Evolutionary conservation across 2,113 vertebrate genomes (phyloP), one percentile per base, ranked within the genome.

Genomic region (Anolis carolinensis): DNA sequence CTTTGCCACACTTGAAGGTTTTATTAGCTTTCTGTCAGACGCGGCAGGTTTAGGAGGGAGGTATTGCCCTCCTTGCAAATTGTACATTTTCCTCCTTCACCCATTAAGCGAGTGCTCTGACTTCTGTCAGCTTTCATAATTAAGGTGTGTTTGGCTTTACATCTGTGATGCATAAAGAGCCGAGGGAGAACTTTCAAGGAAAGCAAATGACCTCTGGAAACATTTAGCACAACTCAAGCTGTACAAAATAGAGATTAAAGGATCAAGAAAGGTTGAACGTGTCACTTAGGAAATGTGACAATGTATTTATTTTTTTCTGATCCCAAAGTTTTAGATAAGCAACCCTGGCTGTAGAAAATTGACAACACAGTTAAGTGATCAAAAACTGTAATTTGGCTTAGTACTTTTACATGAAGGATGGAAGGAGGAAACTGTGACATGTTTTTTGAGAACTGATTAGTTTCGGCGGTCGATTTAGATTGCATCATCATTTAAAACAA

Each of bases 401-500:
- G 27, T 13, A 27, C 21, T 8, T 5, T 39, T 44, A 36, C 1
- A 2, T 79, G 55, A 87, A 86, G 7, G 30, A 77, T 21, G 27
- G 55, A 21, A 39, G 88, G 2, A 82, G 32, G 85, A 86, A 4
- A 74, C 70, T 30, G 48, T 65, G 4, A 13, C 0, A 1, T 73
- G 3, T 32, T 87, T 81, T 34, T 25, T n/a, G 20, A 67, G 0
- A 83, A 72, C 59, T 39, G 10, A 21, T 74, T 89, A 77, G 23
- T 39, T 50, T 71, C 62, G 36, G 25, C 30, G 50, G 73, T 36
- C 67, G 0, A 20, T 23, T 1, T 30, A 39, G n/a, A 88, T 27
- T 73, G 80, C 79, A 75, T 55, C 91, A 85, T 84, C 91, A 82
- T 85, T 92, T 95, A 93, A 94, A 92, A 67, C 96, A 95, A 93